Evolutionary conservation across 2,797 vertebrate species (phyloP).

Genomic region (Phaenicophaeus curvirostris): DNA sequence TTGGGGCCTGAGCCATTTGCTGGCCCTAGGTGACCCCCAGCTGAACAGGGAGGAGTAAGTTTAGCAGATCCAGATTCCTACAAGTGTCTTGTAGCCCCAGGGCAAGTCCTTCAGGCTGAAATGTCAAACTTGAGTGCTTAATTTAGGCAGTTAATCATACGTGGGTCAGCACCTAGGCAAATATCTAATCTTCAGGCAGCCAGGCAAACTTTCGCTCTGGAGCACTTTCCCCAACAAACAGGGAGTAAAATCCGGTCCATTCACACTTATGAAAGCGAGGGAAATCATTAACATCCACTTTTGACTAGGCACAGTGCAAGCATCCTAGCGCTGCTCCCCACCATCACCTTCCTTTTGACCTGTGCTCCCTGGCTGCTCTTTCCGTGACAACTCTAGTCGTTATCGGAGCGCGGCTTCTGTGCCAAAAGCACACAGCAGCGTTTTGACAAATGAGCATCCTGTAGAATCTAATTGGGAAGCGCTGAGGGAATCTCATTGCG

Average conservation of each 20-base stretch:
- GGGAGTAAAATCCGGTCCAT: not conserved
- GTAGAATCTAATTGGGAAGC: not conserved
- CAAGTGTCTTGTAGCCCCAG: not conserved
- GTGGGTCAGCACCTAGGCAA: not conserved
- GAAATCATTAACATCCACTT: conserved; percentile 6
- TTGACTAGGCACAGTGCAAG: not conserved
- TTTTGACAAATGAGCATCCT: conserved; percentile 42
- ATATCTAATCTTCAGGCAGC: not conserved
- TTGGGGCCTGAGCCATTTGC: not conserved
- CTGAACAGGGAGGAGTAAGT: not conserved
- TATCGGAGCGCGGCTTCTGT: not conserved
- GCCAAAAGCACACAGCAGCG: not conserved
- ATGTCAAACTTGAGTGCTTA: not conserved
- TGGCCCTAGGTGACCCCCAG: not conserved
- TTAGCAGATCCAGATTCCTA: not conserved
- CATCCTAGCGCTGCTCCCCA: not conserved
- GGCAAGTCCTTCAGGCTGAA: not conserved
- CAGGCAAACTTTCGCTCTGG: not conserved
- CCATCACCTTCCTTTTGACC: conserved; percentile 29
- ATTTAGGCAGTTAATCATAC: conserved; percentile 3
- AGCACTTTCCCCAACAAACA: conserved; percentile 9
- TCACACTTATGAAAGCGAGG: conserved; percentile 2
- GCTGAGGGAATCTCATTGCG: not conserved
- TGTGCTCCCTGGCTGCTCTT: not conserved
- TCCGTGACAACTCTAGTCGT: not conserved